A percentile compares a stretch with the other conserved stretches of the same genome.
phyloP scores from a whole-genome alignment of 2,113 vertebrate species.

The Onychostoma macrolepis region DNA sequence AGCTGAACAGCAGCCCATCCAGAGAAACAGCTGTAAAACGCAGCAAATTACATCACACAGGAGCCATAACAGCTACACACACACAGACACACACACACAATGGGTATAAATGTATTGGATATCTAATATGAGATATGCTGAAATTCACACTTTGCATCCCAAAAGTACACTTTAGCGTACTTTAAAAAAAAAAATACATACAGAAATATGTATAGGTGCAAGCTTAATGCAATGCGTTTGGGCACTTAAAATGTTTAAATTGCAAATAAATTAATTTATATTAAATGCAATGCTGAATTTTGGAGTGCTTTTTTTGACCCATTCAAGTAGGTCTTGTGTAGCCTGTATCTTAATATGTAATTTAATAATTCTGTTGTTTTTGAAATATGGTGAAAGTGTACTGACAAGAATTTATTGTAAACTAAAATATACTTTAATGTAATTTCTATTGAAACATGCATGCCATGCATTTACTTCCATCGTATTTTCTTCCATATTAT shows the following conservation, averaged over 20 bases:
- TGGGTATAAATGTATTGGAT: neutral
- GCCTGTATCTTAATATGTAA: neutral
- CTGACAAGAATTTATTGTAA: no score
- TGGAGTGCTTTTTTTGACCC: neutral
- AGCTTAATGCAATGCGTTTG: neutral
- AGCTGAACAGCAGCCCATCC: constrained; percentile 44
- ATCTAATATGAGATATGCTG: neutral
- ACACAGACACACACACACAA: constrained; percentile 25
- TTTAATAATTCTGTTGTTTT: neutral
- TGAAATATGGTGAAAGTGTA: neutral
- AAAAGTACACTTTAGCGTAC: neutral
- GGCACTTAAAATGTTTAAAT: neutral
- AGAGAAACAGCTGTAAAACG: constrained; percentile 47
- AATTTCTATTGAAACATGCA: no score
- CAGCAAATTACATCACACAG: constrained; percentile 49
- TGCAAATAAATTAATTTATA: neutral
- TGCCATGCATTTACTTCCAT: neutral
- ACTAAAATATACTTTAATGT: no score
- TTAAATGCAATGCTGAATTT: neutral
- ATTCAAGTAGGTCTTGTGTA: neutral
- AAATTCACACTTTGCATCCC: neutral
- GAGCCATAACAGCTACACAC: constrained; percentile 38
- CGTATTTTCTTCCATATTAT: neutral
- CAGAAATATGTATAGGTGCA: neutral
- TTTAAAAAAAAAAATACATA: neutral